Evolutionary conservation across 2,888 invertebrate species (phyloP).

Genomic region (Lasioglossum villosulum): DNA sequence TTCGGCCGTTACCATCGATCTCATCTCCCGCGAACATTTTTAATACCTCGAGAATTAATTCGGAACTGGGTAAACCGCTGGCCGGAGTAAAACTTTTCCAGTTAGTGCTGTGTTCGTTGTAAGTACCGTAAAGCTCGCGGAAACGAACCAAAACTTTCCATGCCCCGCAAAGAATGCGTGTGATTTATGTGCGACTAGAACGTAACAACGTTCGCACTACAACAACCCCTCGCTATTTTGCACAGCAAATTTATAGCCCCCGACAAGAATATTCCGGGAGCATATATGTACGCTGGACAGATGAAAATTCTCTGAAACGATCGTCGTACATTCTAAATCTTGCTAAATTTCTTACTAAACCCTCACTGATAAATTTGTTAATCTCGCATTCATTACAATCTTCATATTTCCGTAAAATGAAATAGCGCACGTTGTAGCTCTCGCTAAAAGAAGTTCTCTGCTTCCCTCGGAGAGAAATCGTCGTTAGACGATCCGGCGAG

Average conservation of each 20-base stretch:
- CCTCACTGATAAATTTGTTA: neutral
- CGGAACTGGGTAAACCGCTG: neutral
- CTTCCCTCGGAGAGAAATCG: conserved; percentile 22
- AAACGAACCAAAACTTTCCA: neutral
- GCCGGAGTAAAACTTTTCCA: neutral
- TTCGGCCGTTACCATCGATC: neutral
- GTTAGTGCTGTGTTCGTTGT: neutral
- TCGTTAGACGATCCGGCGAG: conserved; percentile 13
- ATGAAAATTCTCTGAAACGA: neutral
- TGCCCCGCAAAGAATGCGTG: neutral
- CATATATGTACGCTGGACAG: fast-evolving
- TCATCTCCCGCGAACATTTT: neutral
- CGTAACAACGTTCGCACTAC: neutral
- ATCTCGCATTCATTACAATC: neutral
- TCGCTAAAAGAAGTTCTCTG: neutral
- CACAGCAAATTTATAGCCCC: neutral
- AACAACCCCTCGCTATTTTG: neutral
- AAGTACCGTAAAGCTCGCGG: neutral
- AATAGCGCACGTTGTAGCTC: neutral
- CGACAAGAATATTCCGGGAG: neutral
- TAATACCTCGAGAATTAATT: neutral
- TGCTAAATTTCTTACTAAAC: no score
- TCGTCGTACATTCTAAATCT: neutral
- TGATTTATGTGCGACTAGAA: neutral
- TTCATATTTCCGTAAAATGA: neutral